Evolutionary conservation across 2,797 vertebrate species (phyloP).

Genomic region (Muraenolepis orangiensis): DNA sequence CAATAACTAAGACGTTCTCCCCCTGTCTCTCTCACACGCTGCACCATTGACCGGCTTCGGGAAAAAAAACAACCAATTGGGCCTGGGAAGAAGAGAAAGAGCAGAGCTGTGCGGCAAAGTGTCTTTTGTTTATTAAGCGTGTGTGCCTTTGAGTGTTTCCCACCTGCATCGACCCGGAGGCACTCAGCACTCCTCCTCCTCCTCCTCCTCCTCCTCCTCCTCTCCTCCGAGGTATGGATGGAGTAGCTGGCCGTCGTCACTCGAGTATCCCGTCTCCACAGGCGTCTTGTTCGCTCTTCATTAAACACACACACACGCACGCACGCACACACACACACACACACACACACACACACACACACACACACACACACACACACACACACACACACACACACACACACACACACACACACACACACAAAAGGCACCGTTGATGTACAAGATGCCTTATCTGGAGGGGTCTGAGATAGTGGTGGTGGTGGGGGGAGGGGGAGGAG

Average conservation of each 20-base stretch:
- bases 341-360: too few species aligned
- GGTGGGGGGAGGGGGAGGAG: too few species aligned
- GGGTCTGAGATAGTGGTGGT: too few species aligned
- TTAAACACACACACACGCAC: not conserved
- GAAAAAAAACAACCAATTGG: constrained; percentile 31
- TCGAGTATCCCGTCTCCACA: constrained; percentile 52
- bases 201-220: too few species aligned
- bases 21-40: constrained; percentile 36
- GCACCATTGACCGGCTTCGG: constrained; percentile 47
- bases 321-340: too few species aligned
- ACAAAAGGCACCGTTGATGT: too few species aligned
- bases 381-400: too few species aligned
- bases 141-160: constrained; percentile 55
- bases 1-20: constrained; percentile 30
- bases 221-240: constrained; percentile 45
- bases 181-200: constrained; percentile 41
- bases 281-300: constrained; percentile 21
- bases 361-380: too few species aligned
- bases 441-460: not conserved
- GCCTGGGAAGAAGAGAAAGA: constrained; percentile 29
- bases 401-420: too few species aligned
- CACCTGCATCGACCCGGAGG: constrained; percentile 57
- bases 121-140: constrained; percentile 40
- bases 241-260: constrained; percentile 32
- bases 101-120: constrained; percentile 26